Evolutionary conservation across 2,113 vertebrate genomes (phyloP).

Genomic region (Gavialis gangeticus): DNA sequence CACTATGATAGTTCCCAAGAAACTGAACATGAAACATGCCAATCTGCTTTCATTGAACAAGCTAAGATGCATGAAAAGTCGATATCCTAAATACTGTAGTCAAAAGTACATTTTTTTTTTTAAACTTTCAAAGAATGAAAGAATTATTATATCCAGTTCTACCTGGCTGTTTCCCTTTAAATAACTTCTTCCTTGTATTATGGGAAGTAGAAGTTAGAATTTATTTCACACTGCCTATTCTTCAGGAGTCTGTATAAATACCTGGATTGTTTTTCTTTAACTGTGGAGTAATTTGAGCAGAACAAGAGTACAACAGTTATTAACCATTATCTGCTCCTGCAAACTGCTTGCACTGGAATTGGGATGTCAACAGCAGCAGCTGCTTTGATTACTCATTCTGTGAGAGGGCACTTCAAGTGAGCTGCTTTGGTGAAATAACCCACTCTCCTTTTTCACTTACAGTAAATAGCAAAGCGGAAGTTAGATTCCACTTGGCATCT

Average conservation of each 20-base stretch:
- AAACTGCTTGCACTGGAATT: background rate
- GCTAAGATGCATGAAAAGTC: background rate
- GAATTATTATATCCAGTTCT: background rate
- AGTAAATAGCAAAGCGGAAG: constrained; percentile 94
- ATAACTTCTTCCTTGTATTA: background rate
- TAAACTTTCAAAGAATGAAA: background rate
- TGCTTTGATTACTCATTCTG: background rate
- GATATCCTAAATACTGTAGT: background rate
- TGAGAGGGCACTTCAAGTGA: background rate
- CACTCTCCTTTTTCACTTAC: background rate
- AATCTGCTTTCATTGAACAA: background rate
- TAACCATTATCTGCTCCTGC: background rate
- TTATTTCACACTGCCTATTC: background rate
- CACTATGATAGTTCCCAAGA: background rate
- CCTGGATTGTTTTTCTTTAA: background rate
- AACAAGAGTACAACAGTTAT: background rate
- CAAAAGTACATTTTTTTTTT: background rate
- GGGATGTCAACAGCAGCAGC: background rate
- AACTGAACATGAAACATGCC: background rate
- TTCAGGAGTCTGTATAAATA: background rate
- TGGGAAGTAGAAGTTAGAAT: background rate
- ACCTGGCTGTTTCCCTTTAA: background rate
- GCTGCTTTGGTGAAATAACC: background rate
- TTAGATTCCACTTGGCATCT: constrained; percentile 90
- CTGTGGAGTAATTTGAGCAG: background rate